Evolutionary conservation across 37 sponge, comb jelly and placozoan species (phyloP).

Genomic region (Agelas oroides): DNA sequence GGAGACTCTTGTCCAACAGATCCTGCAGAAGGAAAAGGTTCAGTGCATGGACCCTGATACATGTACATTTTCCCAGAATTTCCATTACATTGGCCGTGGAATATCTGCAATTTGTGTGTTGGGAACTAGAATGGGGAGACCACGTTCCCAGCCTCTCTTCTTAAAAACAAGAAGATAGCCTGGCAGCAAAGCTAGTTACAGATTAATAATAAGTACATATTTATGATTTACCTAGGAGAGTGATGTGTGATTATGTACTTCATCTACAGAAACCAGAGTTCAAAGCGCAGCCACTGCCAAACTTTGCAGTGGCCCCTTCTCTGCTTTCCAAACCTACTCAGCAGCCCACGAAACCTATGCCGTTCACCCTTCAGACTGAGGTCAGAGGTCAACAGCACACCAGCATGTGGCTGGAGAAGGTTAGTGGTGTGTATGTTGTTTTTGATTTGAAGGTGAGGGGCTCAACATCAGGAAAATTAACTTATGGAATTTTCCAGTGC

Average conservation of each 20-base stretch:
- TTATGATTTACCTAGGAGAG: too few relatives aligned
- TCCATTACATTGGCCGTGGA: too few relatives aligned
- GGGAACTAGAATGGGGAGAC: too few relatives aligned
- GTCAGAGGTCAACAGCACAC: slow-evolving; percentile 54
- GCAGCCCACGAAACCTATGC: slow-evolving; percentile 43
- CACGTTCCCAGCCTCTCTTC: too few relatives aligned
- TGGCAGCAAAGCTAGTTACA: too few relatives aligned
- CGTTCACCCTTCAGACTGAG: slow-evolving; percentile 70
- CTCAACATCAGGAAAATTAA: too few relatives aligned
- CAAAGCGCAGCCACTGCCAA: slow-evolving; percentile 60
- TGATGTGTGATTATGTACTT: too few relatives aligned
- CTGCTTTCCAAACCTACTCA: not conserved
- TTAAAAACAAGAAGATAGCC: too few relatives aligned
- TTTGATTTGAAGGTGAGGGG: too few relatives aligned
- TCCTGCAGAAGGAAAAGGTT: slow-evolving; percentile 17
- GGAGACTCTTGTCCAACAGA: slow-evolving; percentile 40
- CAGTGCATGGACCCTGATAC: not conserved
- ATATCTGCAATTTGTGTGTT: too few relatives aligned
- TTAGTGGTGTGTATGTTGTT: slow-evolving; percentile 16
- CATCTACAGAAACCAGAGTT: slow-evolving; percentile 55
- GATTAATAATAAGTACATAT: too few relatives aligned
- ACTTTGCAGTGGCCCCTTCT: not conserved
- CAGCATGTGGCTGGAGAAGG: slow-evolving; percentile 59
- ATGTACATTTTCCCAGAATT: not conserved
- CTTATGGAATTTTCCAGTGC: too few relatives aligned